A percentile compares a stretch with the other conserved stretches of the same genome.
These are phyloP conservation scores for Micromesistius poutassou DNA, from an alignment of 2,797 vertebrate genomes.

Conservation along the genomic window DNA sequence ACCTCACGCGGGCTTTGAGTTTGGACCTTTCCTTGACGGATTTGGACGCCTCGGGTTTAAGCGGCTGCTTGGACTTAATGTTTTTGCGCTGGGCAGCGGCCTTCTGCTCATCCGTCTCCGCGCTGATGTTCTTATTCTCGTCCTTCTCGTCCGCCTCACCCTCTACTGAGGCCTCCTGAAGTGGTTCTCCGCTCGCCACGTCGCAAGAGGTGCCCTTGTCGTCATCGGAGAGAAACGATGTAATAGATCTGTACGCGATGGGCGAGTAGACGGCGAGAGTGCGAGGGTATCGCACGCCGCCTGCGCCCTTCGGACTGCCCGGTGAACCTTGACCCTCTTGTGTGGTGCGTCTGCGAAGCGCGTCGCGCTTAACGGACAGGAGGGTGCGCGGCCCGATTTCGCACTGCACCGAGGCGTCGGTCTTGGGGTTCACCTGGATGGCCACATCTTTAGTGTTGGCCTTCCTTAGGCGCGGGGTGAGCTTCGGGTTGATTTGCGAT, in stretches of 20 bases:
- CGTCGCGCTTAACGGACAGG: constrained; percentile 55
- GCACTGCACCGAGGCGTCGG: constrained; percentile 87
- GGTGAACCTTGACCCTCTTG: constrained; percentile 42
- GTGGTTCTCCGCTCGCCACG: constrained; percentile 20
- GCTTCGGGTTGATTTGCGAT: constrained; percentile 85
- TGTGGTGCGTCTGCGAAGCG: too few relatives aligned
- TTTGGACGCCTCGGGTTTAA: constrained; percentile 14
- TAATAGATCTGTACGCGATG: constrained; percentile 77
- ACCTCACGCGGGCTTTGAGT: constrained; percentile 75
- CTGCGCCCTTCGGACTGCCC: constrained; percentile 43
- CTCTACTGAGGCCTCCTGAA: constrained; percentile 1
- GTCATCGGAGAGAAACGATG: constrained; percentile 59
- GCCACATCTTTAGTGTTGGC: constrained; percentile 86
- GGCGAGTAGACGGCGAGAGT: constrained; percentile 88
- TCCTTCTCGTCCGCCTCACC: neutral
- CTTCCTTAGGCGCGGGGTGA: constrained; percentile 80
- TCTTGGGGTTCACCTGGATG: constrained; percentile 89
- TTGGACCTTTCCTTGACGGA: constrained; percentile 38
- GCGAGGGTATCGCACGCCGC: constrained; percentile 79
- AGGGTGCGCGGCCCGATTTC: constrained; percentile 87
- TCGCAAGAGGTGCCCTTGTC: constrained; percentile 12
- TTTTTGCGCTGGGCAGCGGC: constrained; percentile 27
- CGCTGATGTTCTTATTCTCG: neutral
- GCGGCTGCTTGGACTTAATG: constrained; percentile 13
- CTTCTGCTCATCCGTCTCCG: constrained; percentile 6